Percentiles rank a stretch among this genome's conserved stretches.
These are phyloP conservation scores for Paramormyrops kingsleyae DNA, from an alignment of 2,113 vertebrate genomes.

Conservation along the genomic window DNA sequence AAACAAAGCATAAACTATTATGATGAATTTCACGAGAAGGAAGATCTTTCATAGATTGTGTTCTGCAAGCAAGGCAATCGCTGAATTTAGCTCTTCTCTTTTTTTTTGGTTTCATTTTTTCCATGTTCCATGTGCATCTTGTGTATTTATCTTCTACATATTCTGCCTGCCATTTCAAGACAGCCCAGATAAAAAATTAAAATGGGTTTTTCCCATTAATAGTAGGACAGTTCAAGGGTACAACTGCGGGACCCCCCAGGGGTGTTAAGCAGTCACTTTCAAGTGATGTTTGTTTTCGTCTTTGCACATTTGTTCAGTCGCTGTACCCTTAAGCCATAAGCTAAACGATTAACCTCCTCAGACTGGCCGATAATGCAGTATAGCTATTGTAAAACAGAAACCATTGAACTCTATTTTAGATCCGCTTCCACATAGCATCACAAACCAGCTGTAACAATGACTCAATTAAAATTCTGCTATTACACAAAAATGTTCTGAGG, in stretches of 20 bases:
- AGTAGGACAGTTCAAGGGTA: constrained; percentile 2
- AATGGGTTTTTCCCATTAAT: neutral
- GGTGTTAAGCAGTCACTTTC: neutral
- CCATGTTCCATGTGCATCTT: neutral
- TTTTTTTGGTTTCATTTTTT: neutral
- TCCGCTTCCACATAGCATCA: neutral
- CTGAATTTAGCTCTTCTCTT: neutral
- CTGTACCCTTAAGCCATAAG: neutral
- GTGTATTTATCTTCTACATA: neutral
- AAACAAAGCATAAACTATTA: neutral
- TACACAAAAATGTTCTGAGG: neutral
- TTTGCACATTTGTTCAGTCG: neutral
- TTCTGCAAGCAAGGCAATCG: neutral
- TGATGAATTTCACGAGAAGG: neutral
- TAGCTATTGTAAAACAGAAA: neutral
- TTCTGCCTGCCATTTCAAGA: neutral
- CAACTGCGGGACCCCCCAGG: neutral
- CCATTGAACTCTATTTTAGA: neutral
- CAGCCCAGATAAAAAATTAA: neutral
- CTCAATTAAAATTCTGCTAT: neutral
- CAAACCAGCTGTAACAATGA: neutral
- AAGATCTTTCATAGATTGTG: neutral
- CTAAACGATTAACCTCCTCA: neutral
- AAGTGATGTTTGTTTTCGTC: neutral
- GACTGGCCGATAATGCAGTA: neutral